Percentiles rank a stretch among this genome's conserved stretches.
Conservation (phyloP, 1,140 invertebrate genomes). For the Atta texana region DNA sequence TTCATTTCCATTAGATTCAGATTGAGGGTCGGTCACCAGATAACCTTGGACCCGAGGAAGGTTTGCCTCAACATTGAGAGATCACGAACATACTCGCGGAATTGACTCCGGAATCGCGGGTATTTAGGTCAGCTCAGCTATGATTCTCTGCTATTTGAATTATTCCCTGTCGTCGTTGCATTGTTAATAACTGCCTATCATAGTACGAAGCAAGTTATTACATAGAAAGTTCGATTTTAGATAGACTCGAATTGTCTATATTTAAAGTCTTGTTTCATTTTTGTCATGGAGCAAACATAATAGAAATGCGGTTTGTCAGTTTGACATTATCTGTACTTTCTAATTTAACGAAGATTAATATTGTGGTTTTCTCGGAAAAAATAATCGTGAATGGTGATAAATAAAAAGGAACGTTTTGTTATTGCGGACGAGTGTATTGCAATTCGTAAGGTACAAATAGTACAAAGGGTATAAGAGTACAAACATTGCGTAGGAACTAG, state of each 20-base stretch:
- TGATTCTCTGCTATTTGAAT: slow-evolving; percentile 39
- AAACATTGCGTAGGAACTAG: slow-evolving; percentile 86
- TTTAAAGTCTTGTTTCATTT: neutral
- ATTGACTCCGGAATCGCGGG: slow-evolving; percentile 48
- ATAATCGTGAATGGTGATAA: slow-evolving; percentile 1
- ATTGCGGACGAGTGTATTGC: slow-evolving; percentile 86
- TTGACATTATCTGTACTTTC: slow-evolving; percentile 8
- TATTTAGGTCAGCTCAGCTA: slow-evolving; percentile 66
- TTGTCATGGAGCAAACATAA: neutral
- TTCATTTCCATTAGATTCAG: slow-evolving; percentile 61
- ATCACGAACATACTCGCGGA: slow-evolving; percentile 50
- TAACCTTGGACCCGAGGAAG: slow-evolving; percentile 67
- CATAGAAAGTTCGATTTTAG: slow-evolving; percentile 28
- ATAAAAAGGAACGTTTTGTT: slow-evolving; percentile 65
- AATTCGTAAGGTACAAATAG: slow-evolving; percentile 86
- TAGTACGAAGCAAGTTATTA: slow-evolving; percentile 9
- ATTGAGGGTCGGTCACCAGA: slow-evolving; percentile 54
- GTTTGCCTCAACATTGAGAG: slow-evolving; percentile 44
- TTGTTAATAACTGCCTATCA: slow-evolving; percentile 10
- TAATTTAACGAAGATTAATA: neutral
- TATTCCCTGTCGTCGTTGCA: slow-evolving; percentile 16
- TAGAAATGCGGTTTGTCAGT: neutral
- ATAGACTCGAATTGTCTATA: neutral
- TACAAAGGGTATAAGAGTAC: slow-evolving; percentile 86
- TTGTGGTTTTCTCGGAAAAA: neutral